These are phyloP conservation scores for Varroa destructor DNA, from an alignment of 1,140 invertebrate genomes.

Conservation along the genomic window DNA sequence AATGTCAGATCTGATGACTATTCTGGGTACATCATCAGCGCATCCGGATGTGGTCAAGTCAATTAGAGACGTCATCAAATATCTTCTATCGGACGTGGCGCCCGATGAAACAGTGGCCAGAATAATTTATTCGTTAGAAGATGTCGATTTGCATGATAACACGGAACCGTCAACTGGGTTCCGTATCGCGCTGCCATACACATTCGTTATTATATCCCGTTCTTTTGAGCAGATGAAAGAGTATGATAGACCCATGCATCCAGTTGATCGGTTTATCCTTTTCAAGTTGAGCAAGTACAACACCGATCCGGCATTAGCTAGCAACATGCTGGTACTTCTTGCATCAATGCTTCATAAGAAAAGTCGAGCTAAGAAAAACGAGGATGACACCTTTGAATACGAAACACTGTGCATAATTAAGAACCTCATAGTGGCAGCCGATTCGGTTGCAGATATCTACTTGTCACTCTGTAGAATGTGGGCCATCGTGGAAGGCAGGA, in stretches of 20 bases:
- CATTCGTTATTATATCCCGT: background rate
- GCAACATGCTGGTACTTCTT: background rate
- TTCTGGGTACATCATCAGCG: background rate
- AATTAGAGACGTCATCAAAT: background rate
- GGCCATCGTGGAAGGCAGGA: conserved; percentile 30
- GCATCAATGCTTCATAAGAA: background rate
- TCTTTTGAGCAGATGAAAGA: background rate
- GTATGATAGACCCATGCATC: background rate
- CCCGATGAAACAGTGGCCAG: background rate
- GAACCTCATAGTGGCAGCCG: background rate
- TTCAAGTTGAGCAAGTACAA: conserved; percentile 23
- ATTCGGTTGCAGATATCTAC: conserved; percentile 7
- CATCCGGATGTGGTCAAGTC: background rate
- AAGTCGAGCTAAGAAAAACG: background rate
- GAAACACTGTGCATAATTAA: conserved; percentile 12
- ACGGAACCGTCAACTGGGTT: background rate
- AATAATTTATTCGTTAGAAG: background rate
- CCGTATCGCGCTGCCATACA: conserved; percentile 2
- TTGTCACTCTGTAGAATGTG: conserved; percentile 11
- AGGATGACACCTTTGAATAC: background rate
- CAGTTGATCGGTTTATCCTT: conserved; percentile 5
- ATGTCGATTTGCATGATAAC: background rate
- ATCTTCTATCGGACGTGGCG: background rate
- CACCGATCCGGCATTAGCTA: background rate
- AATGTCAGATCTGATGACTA: conserved; percentile 18